Evolutionary conservation across 1,140 invertebrate genomes (phyloP), one percentile per base, ranked within the genome.

Genomic region (Listronotus bonariensis): DNA sequence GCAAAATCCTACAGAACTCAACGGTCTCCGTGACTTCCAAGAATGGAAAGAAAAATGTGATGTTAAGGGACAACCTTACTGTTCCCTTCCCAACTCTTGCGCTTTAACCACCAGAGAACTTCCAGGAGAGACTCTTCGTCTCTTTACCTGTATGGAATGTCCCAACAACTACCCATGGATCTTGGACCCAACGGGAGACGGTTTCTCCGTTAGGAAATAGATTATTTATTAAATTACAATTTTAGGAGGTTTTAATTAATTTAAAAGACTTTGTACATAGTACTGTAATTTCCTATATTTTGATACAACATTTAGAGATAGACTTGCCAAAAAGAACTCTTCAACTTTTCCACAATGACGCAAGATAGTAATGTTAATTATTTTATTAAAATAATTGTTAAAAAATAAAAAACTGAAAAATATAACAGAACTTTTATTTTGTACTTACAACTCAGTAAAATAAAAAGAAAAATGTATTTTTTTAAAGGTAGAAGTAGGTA

Each of bases 11-110:
- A 96, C 93, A 4, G 92, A 96, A 78, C 73, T 96, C 46, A 88
- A 91, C 10, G 88, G 87, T 12, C 84, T 97, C 40, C 85, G 92
- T 72, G 94, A 96, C 74, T 96, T 96, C 86, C 87, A 91, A 74
- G 92, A 95, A 76, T 96, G 94, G 94, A 96, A 96, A 80, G 93
- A 96, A 72, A 94, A 95, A 78, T 97, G 94, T 79, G 93, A 96
- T 74, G 91, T 96, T 45, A 95, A 96, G 79, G 93, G 93, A 43
- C 91, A 94, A 78, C 91, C 93, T 43, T 92, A 90, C 84, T 97
- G 94, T 76, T 96, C 92, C 2, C 77, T 96, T 58, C 93, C 93
- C 54, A 96, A 96, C 76, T 88, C 92, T 26, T 96, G 94, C 77
- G 90, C 92, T 0, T 79, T 96, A 67, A 95, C 89, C 6, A 96